These are phyloP conservation scores for Cavia aperea DNA, from an alignment of 2,113 vertebrate species.

Conservation along the genomic window DNA sequence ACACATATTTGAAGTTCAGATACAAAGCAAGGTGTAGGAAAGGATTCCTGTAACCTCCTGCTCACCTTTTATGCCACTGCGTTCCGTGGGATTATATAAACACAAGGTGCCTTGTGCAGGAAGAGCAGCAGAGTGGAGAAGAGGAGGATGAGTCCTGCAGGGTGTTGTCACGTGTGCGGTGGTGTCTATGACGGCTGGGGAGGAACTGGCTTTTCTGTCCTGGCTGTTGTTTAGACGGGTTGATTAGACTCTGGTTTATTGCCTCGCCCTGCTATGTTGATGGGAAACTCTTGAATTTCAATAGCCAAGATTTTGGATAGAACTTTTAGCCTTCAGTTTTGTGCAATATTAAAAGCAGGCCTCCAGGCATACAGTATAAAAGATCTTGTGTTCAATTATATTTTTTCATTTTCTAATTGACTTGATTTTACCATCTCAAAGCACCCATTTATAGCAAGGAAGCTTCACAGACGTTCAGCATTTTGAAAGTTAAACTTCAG, in stretches of 20 bases:
- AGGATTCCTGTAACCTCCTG: neutral
- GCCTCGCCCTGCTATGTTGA: neutral
- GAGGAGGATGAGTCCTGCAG: neutral
- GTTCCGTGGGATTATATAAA: constrained; percentile 14
- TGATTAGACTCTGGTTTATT: neutral
- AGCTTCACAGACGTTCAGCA: neutral
- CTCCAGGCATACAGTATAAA: neutral
- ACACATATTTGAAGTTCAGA: constrained; percentile 49
- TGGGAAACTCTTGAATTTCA: neutral
- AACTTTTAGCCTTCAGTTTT: constrained; percentile 14
- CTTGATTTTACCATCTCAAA: neutral
- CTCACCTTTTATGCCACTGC: neutral
- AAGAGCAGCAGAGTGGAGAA: neutral
- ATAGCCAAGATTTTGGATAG: neutral
- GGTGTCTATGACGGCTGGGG: neutral
- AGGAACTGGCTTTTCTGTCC: neutral
- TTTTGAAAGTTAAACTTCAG: constrained; percentile 11
- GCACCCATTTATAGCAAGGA: neutral
- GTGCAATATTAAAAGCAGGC: neutral
- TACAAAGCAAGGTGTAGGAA: constrained; percentile 22
- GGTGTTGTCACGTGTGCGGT: neutral
- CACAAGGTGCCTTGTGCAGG: neutral
- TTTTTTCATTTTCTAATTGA: neutral
- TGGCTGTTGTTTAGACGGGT: neutral
- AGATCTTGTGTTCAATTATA: neutral